Conservation (phyloP, 92 coral and sea anemone genomes). For the Chrysogorgia sp. region DNA sequence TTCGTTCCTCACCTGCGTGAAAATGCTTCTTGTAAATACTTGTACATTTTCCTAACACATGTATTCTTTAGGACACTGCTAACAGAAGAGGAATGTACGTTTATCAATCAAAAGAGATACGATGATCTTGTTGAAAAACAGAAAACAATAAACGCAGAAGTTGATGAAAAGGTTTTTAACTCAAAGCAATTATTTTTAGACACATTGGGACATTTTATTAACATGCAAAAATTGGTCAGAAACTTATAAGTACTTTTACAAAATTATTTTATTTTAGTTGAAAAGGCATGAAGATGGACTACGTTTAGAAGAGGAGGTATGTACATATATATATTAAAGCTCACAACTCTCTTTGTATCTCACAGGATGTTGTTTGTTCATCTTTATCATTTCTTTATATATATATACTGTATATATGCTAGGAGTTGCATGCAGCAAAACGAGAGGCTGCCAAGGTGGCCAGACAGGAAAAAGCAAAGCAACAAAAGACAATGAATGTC, state of each 20-base stretch:
- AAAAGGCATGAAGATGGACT: slow-evolving; percentile 78
- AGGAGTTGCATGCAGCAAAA: slow-evolving; percentile 89
- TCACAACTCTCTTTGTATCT: not conserved
- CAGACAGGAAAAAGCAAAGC: slow-evolving; percentile 64
- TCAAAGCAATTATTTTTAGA: too few relatives aligned
- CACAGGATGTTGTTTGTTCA: not conserved
- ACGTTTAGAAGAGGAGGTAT: slow-evolving; percentile 91
- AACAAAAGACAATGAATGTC: not conserved
- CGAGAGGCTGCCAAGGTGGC: slow-evolving; percentile 89
- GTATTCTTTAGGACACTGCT: slow-evolving; percentile 68
- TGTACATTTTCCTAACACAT: not conserved
- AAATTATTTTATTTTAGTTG: slow-evolving; percentile 40
- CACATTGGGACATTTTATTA: too few relatives aligned
- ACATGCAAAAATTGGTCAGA: slow-evolving; percentile 22
- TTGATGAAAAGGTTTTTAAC: slow-evolving; percentile 72
- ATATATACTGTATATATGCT: not conserved
- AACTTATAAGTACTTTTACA: not conserved
- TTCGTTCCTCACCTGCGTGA: not conserved
- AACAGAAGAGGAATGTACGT: slow-evolving; percentile 82
- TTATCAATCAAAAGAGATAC: slow-evolving; percentile 77
- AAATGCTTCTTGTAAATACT: not conserved
- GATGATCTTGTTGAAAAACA: slow-evolving; percentile 81
- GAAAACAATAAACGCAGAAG: slow-evolving; percentile 70
- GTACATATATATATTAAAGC: slow-evolving; percentile 1
- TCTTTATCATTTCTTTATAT: too few relatives aligned